Base-by-base conservation (phyloP, 2,888 invertebrate genomes). In the Ochropleura leucogaster region DNA sequence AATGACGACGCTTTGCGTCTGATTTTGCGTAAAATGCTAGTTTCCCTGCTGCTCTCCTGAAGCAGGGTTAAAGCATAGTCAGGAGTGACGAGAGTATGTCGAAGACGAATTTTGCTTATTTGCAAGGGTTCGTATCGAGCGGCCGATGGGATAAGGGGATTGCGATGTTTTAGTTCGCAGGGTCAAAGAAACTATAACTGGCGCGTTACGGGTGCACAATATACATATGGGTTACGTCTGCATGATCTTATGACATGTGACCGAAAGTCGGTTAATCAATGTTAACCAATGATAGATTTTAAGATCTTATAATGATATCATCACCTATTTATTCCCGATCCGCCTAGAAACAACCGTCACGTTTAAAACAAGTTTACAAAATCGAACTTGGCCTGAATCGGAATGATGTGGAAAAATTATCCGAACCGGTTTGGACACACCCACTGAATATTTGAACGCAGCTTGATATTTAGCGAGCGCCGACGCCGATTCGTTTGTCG, bases 351-450 rank as follows among this genome's bases (percentile, higher is more conserved):
- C 78, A 51, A 46, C 30, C 30, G 30, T 30, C 40, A 57, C 1
- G 30, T 30, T 57, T 40, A 78, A 74, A 78, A 67, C 49, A 67
- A 74, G 51, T 46, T 20, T 14, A 59, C 46, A 62, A 78, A 59
- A 68, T 7, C 30, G 40, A 57, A 68, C 78, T 51, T 81, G 75
- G 46, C 67, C 78, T 59, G 57, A 57, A 74, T 82, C 53, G 72
- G 49, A 53, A 68, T 51, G 47, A 63, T 46, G 40, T 68, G 72
- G 60, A 79, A 72, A 72, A 78, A 72, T 72, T 62, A 83, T 79
- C 12, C 18, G 42, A 70, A 81, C 80, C 73, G 79, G 83, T 81
- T 16, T 42, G 0, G 69, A 83, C 83, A 81, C 80, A 81, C 80
- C 80, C 69, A 64, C 67, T 9, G 53, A 49, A 59, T 64, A 66